phyloP scores from a whole-genome alignment of 2,113 vertebrate species.

The Cyprinodon variegatus region DNA sequence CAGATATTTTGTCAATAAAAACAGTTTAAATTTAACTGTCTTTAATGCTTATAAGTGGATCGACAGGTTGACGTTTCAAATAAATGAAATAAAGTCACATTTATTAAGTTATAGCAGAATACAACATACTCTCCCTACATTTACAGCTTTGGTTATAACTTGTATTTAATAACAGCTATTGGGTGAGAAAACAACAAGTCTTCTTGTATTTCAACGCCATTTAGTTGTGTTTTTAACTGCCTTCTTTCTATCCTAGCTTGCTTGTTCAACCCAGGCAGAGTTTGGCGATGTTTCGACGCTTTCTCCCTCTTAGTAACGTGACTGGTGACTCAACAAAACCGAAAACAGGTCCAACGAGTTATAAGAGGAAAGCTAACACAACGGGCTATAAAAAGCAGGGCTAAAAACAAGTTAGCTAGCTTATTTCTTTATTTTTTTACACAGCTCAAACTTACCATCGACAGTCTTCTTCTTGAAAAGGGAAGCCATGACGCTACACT shows the following conservation, averaged over 20 bases:
- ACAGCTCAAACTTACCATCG: conserved; percentile 86
- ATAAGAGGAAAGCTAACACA: neutral
- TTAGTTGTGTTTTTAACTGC: neutral
- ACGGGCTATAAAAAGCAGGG: neutral
- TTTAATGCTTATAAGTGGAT: neutral
- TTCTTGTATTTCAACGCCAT: neutral
- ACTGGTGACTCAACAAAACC: conserved; percentile 22
- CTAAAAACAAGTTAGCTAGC: conserved; percentile 73
- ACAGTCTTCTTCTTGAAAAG: conserved; percentile 97
- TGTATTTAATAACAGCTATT: neutral
- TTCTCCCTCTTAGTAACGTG: neutral
- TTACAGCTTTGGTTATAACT: neutral
- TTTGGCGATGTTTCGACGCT: neutral
- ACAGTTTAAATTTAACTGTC: no score
- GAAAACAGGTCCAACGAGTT: conserved; percentile 66
- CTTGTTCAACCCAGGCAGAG: neutral
- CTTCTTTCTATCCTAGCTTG: neutral
- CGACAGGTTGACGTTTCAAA: neutral
- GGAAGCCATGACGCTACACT: conserved; percentile 83
- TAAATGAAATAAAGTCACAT: neutral
- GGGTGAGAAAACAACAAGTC: neutral
- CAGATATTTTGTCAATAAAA: neutral
- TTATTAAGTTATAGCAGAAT: neutral
- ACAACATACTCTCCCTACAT: neutral
- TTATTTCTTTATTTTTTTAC: conserved; percentile 9